Base-by-base conservation (phyloP, 2,888 invertebrate genomes). In the Liodrosophila aerea region DNA sequence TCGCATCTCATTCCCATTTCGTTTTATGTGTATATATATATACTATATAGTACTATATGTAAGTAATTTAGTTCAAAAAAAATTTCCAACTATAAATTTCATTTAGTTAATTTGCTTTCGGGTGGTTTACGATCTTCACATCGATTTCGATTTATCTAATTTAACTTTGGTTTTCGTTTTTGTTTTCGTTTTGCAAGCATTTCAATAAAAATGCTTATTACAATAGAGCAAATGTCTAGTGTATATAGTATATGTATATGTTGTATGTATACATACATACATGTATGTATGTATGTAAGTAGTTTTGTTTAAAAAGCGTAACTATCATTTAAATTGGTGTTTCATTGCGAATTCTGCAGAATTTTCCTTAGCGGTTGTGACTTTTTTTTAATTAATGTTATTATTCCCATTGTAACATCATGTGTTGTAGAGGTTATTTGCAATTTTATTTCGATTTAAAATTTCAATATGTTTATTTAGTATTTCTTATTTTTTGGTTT, bases 141-240 rank as follows among this genome's bases (percentile, higher is more conserved):
- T 37, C 31, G 7, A 16, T 7, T 16, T 37, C n/a, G 7, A 8
- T 31, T 30, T 46, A 49, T 13, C 15, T 39, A n/a, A 16, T 12
- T 29, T 18, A 0, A 5, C 29, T 12, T 33, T 9, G 39, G 30
- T 29, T 37, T 11, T 45, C 7, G 7, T 36, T 45, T 47, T 57
- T 57, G 7, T 37, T 22, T 44, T 13, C 5, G 22, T 22, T 54
- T 58, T 40, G 64, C 44, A 82, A 80, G 78, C 78, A 80, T 85
- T 77, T 80, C 85, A 85, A 80, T 77, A 80, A 82, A 80, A 80
- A 80, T 77, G 82, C 72, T 50, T 46, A 4, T 61, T 33, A 45
- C 45, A 44, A 58, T 71, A 51, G 51, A 63, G 51, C 57, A 58
- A 62, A 58, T 67, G 66, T 69, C 65, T 62, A 64, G 57, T 59